Evolutionary conservation across 2,888 invertebrate species (phyloP).

Genomic region (Apotomis capreana): DNA sequence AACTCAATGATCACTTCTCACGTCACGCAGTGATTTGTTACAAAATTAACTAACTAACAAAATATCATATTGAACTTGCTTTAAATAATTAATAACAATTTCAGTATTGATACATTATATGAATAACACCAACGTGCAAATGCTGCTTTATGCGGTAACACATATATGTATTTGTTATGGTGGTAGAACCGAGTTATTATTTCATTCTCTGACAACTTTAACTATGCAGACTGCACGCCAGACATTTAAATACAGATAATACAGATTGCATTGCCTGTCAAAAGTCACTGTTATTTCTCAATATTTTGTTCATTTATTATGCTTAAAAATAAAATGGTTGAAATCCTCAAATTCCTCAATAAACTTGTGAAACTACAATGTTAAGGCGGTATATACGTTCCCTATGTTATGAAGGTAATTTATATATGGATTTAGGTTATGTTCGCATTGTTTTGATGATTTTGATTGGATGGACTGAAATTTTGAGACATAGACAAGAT

Average conservation of each 20-base stretch:
- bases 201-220: not conserved
- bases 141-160: not conserved
- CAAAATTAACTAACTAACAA: no score
- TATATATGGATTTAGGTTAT: conserved; percentile 58
- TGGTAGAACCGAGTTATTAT: not conserved
- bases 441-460: conserved; percentile 59
- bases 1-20: no score
- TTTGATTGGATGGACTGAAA: conserved; percentile 49
- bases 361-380: conserved; percentile 49
- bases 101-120: no score
- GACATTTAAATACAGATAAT: not conserved
- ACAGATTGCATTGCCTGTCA: not conserved
- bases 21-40: no score
- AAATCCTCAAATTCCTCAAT: conserved; percentile 13
- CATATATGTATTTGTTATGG: not conserved
- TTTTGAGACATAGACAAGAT: conserved; percentile 42
- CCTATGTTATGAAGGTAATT: conserved; percentile 61
- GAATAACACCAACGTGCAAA: not conserved
- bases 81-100: no score
- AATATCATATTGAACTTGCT: no score
- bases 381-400: conserved; percentile 44
- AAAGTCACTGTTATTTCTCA: not conserved
- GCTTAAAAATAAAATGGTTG: not conserved
- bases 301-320: conserved; percentile 3
- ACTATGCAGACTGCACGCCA: not conserved